Percentiles rank a stretch among this genome's conserved stretches.
Conservation (phyloP, 2,113 vertebrate genomes). For the Microcebus ravelobensis region DNA sequence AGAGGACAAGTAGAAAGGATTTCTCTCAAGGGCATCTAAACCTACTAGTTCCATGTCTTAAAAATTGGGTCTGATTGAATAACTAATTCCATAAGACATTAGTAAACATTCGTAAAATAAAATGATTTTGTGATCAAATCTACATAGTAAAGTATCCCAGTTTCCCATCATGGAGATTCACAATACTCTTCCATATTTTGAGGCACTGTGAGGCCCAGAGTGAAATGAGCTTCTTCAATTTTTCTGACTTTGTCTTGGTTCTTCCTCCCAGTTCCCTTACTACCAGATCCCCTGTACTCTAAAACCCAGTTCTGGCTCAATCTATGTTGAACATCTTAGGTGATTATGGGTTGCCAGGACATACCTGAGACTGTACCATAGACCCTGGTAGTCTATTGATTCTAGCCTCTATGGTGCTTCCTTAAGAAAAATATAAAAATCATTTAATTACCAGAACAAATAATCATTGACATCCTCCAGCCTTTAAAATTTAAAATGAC, state of each 20-base stretch:
- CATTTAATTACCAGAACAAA: background rate
- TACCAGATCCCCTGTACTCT: background rate
- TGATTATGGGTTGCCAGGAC: background rate
- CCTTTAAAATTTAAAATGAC: slow-evolving; percentile 46
- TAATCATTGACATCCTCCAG: background rate
- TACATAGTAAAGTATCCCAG: background rate
- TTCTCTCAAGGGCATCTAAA: background rate
- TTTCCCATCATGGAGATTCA: background rate
- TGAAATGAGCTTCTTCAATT: background rate
- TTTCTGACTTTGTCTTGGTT: background rate
- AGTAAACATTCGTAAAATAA: background rate
- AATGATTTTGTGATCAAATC: background rate
- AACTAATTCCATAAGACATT: background rate
- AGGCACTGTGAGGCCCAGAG: background rate
- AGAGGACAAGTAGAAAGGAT: background rate
- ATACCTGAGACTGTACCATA: background rate
- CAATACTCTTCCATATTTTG: background rate
- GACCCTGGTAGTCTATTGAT: background rate
- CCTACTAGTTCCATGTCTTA: background rate
- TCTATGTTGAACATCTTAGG: background rate
- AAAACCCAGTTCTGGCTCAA: background rate
- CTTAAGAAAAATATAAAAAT: background rate
- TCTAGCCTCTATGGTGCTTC: background rate
- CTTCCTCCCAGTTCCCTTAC: background rate
- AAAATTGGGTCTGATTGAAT: background rate